Conservation (phyloP, 2,113 vertebrate genomes). For the Xenopus borealis region DNA sequence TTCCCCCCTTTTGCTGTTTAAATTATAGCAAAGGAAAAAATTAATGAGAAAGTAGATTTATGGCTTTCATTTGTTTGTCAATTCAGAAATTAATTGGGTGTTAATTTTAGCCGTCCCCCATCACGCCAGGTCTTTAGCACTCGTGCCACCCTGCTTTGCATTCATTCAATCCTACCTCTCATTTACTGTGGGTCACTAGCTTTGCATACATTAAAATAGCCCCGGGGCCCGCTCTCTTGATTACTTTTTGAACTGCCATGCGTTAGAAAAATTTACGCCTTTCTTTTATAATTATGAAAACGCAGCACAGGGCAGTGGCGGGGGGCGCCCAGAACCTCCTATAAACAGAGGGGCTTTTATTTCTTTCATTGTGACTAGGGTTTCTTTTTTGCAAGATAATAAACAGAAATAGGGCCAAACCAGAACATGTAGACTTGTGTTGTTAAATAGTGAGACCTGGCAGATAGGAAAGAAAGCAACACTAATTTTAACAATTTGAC, state of each 20-base stretch:
- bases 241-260: slow-evolving; percentile 93
- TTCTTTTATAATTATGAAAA: slow-evolving; percentile 94
- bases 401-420: too few relatives aligned
- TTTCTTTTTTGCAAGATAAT: neutral
- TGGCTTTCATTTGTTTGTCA: slow-evolving; percentile 99
- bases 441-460: too few relatives aligned
- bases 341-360: too few relatives aligned
- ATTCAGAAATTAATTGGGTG: slow-evolving; percentile 99
- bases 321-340: slow-evolving; percentile 51
- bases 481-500: too few relatives aligned
- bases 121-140: slow-evolving; percentile 83
- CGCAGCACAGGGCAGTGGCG: slow-evolving; percentile 74
- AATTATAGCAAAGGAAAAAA: slow-evolving; percentile 91
- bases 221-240: slow-evolving; percentile 92
- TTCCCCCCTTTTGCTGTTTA: slow-evolving; percentile 77
- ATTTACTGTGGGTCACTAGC: slow-evolving; percentile 96
- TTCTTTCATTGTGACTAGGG: slow-evolving; percentile 29
- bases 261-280: slow-evolving; percentile 90
- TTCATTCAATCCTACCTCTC: slow-evolving; percentile 87
- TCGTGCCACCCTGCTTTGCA: slow-evolving; percentile 82
- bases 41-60: slow-evolving; percentile 99
- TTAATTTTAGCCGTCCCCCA: slow-evolving; percentile 98
- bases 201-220: slow-evolving; percentile 97
- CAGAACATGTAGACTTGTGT: too few relatives aligned
- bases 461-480: too few relatives aligned